Evolutionary conservation across 2,797 vertebrate species (phyloP), one percentile per base, ranked within the genome.

Genomic region (Tachyglossus aculeatus): DNA sequence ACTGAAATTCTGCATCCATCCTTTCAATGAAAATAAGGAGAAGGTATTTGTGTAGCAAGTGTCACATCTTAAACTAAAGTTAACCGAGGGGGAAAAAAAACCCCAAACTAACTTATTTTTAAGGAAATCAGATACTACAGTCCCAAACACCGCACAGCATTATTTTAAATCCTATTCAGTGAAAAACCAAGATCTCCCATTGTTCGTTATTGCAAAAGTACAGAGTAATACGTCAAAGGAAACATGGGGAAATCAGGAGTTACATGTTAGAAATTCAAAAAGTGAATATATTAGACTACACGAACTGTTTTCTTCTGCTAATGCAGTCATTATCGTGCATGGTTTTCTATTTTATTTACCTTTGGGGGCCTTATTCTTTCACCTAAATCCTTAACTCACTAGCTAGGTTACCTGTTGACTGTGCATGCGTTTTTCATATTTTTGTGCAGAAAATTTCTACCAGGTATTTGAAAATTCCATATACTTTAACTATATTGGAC

Each of bases 301-400:
- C 90, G 85, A 88, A 90, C 85, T 79, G 34, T 72, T 75, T 81
- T 83, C 74, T 73, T 81, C 84, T 73, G 57, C 69, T 71, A 81
- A 86, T 67, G 70, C 60, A 82, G 37, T 85, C 74, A 83, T 74
- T 80, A 74, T 67, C 77, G 72, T 67, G 55, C 82, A 83, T 88
- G 74, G 53, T 86, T 89, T 89, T 85, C 57, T 87, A 83, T 86
- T 88, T 79, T 86, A 52, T 81, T 91, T 19, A 86, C 68, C 83
- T 78, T 90, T 84, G 71, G 84, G 83, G 90, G 88, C 86, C 74
- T 86, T 91, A 88, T 77, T 85, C 52, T 78, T 82, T 86, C 47
- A 67, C 72, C 51, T 40, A 48, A 32, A 73, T 84, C 82, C 72
- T 83, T 86, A 85, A 73, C 40, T 62, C 31, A 74, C 60, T 89